Base-by-base conservation (phyloP, 2,113 vertebrate species). In the Bungarus multicinctus region DNA sequence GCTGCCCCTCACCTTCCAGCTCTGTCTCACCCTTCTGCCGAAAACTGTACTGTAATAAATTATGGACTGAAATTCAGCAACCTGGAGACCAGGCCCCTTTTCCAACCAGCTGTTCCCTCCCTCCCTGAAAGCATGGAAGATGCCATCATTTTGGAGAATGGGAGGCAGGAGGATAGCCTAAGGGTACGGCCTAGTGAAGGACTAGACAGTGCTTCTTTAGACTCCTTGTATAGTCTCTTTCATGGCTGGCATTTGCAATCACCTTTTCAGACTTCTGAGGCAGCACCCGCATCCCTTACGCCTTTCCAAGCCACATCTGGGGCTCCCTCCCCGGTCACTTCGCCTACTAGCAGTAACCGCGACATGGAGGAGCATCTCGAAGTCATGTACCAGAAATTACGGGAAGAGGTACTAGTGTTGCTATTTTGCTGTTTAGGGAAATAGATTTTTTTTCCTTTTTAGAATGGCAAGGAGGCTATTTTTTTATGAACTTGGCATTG, bases 291-390 rank as follows among this genome's bases (percentile, higher is more conserved):
- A 74, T 91, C 86, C 2, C 16, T 89, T 87, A 90, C 93, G 50
- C 60, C 96, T 92, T 94, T 97, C 93, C 53, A 90, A 91, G 93
- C 95, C 92, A 95, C 95, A 22, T 87, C 58, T 34, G 86, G 85
- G 1, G 87, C 86, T 89, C 64, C 94, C 39, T 90, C 94, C 34
- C 91, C 95, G 27, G 53, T 90, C 53, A 87, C 91, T 57, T 94
- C 94, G 0, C 93, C 96, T 9, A 91, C 91, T 27, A 93, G 85
- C 9, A 16, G 47, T 45, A 95, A 96, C 16, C 93, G 94, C 0
- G 97, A 98, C 88, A 97, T 96, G 91, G 98, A 99, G 88, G 97
- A 98, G 93, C 98, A 98, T 90, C 94, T 99, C 93, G 97, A 98
- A 45, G 7, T 98, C 93, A 98, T 99, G 97, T 97, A 98, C 27